These are phyloP conservation scores for Cephus runcator DNA, from an alignment of 2,888 invertebrate species.

Conservation along the genomic window DNA sequence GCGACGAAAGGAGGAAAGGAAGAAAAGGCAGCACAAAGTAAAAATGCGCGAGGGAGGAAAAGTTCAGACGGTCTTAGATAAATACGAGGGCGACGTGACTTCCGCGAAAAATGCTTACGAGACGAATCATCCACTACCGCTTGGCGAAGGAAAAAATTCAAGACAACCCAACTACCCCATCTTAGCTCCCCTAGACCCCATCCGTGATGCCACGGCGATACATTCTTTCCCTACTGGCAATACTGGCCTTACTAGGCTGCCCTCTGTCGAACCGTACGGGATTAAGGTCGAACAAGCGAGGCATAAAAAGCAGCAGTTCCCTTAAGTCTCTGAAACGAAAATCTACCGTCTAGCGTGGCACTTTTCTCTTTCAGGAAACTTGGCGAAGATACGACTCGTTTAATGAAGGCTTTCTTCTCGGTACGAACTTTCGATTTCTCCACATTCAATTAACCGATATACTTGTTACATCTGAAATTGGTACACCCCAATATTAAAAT, in stretches of 20 bases:
- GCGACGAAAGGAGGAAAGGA: not conserved
- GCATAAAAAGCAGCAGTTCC: not conserved
- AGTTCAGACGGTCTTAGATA: not conserved
- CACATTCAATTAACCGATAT: not conserved
- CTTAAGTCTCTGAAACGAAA: not conserved
- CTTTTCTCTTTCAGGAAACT: not conserved
- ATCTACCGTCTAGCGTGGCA: not conserved
- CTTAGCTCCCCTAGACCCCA: not conserved
- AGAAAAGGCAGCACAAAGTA: not conserved
- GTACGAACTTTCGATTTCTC: not conserved
- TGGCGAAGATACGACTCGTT: not conserved
- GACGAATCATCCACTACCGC: not conserved
- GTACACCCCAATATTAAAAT: no score
- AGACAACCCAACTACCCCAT: not conserved
- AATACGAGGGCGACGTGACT: not conserved
- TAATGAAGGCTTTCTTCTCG: not conserved
- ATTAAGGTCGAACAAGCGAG: not conserved
- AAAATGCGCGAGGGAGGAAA: not conserved
- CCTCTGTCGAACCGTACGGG: not conserved
- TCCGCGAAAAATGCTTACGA: not conserved
- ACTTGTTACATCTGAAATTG: not conserved
- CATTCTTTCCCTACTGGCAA: not conserved
- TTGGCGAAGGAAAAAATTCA: not conserved
- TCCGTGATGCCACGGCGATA: not conserved
- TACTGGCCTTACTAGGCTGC: not conserved